Percentiles rank a stretch among this genome's conserved stretches.
Conservation (phyloP, 2,888 invertebrate genomes). For the Hydrotaea cyrtoneurina region DNA sequence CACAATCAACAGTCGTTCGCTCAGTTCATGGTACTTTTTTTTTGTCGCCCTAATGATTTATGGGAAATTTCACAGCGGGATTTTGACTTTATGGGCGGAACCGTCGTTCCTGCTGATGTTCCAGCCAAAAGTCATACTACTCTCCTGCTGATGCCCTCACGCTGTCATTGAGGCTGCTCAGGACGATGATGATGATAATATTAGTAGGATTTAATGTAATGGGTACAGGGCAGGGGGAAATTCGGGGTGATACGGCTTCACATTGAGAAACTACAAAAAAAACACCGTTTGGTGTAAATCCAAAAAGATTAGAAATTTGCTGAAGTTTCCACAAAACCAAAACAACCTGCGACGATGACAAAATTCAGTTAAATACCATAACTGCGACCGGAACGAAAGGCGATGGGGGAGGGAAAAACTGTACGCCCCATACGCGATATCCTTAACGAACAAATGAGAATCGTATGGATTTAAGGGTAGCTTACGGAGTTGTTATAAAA, state of each 20-base stretch:
- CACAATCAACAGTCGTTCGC: too few relatives aligned
- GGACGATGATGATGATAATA: slow-evolving; percentile 77
- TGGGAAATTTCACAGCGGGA: background rate
- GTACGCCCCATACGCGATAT: slow-evolving; percentile 11
- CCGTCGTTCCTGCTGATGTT: too few relatives aligned
- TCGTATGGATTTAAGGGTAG: slow-evolving; percentile 69
- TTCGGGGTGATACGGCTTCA: background rate
- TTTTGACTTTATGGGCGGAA: too few relatives aligned
- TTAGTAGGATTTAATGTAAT: slow-evolving; percentile 48
- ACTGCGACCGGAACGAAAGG: background rate
- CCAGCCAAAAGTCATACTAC: background rate
- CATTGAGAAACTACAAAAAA: background rate
- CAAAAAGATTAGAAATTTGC: slow-evolving; percentile 74
- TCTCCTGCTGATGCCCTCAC: slow-evolving; percentile 80
- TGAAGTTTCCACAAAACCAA: slow-evolving; percentile 58
- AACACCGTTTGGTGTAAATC: slow-evolving; percentile 67
- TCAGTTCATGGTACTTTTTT: background rate
- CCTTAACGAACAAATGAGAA: slow-evolving; percentile 1
- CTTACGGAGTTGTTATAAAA: slow-evolving; percentile 43
- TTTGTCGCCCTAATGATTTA: background rate
- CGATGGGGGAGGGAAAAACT: too few relatives aligned
- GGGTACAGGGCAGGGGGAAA: background rate
- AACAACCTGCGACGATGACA: slow-evolving; percentile 65
- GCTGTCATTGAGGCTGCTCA: slow-evolving; percentile 86
- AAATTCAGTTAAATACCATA: background rate